These are phyloP conservation scores for Crossaster papposus DNA, from an alignment of 53 echinoderm and acorn worm genomes.

Conservation along the genomic window DNA sequence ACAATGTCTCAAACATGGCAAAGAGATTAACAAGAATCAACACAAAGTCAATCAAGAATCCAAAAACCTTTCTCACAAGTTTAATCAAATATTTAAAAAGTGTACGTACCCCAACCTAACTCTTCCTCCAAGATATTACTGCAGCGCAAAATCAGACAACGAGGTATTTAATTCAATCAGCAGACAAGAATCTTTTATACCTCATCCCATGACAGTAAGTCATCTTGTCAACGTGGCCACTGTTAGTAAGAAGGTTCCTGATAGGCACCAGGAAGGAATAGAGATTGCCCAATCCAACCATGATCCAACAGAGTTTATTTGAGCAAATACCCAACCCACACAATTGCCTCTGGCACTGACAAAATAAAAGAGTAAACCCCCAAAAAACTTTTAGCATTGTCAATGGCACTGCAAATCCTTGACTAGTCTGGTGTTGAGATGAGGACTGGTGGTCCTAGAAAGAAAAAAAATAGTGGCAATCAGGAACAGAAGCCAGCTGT, in stretches of 20 bases:
- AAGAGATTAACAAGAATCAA: neutral
- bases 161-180: neutral
- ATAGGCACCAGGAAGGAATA: neutral
- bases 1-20: neutral
- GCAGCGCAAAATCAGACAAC: neutral
- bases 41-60: neutral
- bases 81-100: neutral
- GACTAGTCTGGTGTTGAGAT: slow-evolving; percentile 32
- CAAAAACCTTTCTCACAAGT: neutral
- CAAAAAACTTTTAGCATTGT: neutral
- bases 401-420: slow-evolving; percentile 43
- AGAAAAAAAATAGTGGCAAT: neutral
- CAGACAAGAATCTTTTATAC: neutral
- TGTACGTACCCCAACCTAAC: neutral
- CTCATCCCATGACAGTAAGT: neutral
- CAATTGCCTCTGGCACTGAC: slow-evolving; percentile 25
- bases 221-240: neutral
- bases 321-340: slow-evolving; percentile 65
- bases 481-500: slow-evolving; percentile 34
- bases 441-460: slow-evolving; percentile 35
- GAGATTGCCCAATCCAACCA: neutral
- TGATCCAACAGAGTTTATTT: slow-evolving; percentile 39
- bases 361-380: neutral
- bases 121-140: neutral
- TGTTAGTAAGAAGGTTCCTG: neutral